phyloP scores from a whole-genome alignment of 2,113 vertebrate species.

The Tonatia bakeri region DNA sequence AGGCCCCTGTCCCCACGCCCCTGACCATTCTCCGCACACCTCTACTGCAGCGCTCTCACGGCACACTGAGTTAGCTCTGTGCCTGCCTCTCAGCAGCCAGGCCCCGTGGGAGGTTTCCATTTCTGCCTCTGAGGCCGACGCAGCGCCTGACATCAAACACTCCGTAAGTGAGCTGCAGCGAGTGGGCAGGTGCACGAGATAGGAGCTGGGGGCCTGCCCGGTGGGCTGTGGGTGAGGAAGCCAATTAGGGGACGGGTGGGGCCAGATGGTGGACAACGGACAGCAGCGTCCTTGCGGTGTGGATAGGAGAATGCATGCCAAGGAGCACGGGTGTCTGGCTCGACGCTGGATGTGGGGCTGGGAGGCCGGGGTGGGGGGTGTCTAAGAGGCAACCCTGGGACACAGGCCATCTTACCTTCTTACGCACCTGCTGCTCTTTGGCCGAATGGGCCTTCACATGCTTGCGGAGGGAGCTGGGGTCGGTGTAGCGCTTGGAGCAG shows the following conservation, averaged over 20 bases:
- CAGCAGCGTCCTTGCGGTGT: rapidly evolving
- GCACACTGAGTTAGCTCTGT: not conserved
- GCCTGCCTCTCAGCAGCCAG: not conserved
- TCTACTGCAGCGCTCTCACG: not conserved
- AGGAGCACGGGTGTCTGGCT: not conserved
- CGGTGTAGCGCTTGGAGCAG: constrained; percentile 98
- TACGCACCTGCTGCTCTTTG: constrained; percentile 96
- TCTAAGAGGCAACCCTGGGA: not conserved
- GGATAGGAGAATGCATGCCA: rapidly evolving
- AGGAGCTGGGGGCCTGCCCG: too few species aligned
- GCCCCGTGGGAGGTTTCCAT: not conserved
- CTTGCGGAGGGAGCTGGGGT: constrained; percentile 98
- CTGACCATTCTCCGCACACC: not conserved
- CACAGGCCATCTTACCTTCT: constrained; percentile 88
- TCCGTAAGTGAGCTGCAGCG: not conserved
- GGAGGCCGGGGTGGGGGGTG: rapidly evolving
- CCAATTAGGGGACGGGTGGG: not conserved
- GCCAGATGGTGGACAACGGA: not conserved
- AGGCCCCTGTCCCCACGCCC: not conserved
- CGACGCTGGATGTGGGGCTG: rapidly evolving
- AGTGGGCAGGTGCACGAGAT: not conserved
- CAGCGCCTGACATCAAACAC: not conserved
- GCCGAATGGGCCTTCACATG: constrained; percentile 98
- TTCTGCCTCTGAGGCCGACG: not conserved
- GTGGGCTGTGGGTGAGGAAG: not conserved